Evolutionary conservation across 2,113 vertebrate species (phyloP).

Genomic region (Siniperca chuatsi): DNA sequence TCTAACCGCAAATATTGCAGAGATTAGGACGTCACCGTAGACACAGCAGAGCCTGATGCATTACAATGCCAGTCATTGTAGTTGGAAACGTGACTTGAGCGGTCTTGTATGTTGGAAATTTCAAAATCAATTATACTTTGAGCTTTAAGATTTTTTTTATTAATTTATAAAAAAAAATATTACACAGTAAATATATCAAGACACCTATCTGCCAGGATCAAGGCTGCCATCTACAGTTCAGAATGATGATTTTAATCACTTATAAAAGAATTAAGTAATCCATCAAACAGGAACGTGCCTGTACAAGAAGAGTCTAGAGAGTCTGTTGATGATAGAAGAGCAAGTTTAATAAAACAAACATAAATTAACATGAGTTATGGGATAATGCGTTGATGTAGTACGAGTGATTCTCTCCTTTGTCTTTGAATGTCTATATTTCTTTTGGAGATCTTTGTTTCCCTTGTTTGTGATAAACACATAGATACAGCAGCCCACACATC

Average conservation of each 20-base stretch:
- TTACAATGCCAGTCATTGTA: conserved; percentile 3
- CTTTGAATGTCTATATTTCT: conserved; percentile 2
- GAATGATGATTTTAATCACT: conserved; percentile 2
- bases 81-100: not conserved
- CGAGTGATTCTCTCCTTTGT: not conserved
- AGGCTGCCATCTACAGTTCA: conserved; percentile 71
- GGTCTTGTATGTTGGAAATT: not conserved
- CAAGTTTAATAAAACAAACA: conserved; percentile 18
- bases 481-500: conserved; percentile 33
- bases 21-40: conserved; percentile 44
- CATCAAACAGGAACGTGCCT: conserved; percentile 13
- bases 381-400: not conserved
- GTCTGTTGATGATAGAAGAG: conserved; percentile 18
- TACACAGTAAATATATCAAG: not conserved
- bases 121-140: conserved; percentile 10
- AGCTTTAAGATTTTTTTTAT: not conserved
- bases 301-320: not conserved
- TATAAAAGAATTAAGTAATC: conserved; percentile 3
- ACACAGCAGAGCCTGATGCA: conserved; percentile 35
- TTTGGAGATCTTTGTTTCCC: conserved; percentile 24
- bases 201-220: conserved; percentile 31
- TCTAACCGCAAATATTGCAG: conserved; percentile 63
- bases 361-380: conserved; percentile 25
- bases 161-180: not conserved
- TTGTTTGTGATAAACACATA: conserved; percentile 69